Evolutionary conservation across 2,888 invertebrate species (phyloP).

Genomic region (Tipula helvola): DNA sequence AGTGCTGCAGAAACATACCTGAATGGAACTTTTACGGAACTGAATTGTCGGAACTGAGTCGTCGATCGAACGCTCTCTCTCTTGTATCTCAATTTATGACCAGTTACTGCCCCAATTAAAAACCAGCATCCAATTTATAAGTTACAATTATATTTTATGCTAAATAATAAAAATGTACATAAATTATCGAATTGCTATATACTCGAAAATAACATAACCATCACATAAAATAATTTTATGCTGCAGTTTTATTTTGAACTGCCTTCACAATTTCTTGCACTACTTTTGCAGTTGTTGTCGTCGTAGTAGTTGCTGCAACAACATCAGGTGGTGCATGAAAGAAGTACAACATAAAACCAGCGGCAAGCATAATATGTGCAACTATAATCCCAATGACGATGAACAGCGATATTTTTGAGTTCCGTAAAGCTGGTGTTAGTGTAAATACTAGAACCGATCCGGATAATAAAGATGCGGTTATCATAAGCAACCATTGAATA

Average conservation of each 20-base stretch:
- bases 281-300: too few relatives aligned
- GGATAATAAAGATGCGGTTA: slow-evolving; percentile 69
- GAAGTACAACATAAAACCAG: slow-evolving; percentile 77
- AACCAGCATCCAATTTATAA: not conserved
- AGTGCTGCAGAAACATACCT: too few relatives aligned
- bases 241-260: not conserved
- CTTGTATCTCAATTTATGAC: too few relatives aligned
- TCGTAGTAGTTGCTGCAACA: not conserved
- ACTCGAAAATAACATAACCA: not conserved
- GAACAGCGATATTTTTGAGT: slow-evolving; percentile 51
- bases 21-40: too few relatives aligned
- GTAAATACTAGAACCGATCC: slow-evolving; percentile 76
- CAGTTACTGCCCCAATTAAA: not conserved
- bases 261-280: not conserved
- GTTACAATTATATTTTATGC: not conserved
- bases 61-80: too few relatives aligned
- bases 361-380: slow-evolving; percentile 70
- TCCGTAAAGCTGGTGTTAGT: slow-evolving; percentile 60
- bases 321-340: slow-evolving; percentile 41
- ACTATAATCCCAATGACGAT: slow-evolving; percentile 53
- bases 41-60: too few relatives aligned
- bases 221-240: not conserved
- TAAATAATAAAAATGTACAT: not conserved
- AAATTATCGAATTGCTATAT: not conserved
- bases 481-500: slow-evolving; percentile 80